A percentile compares a stretch with the other conserved stretches of the same genome.
Conservation (phyloP, 1,140 invertebrate genomes). For the Physella acuta region DNA sequence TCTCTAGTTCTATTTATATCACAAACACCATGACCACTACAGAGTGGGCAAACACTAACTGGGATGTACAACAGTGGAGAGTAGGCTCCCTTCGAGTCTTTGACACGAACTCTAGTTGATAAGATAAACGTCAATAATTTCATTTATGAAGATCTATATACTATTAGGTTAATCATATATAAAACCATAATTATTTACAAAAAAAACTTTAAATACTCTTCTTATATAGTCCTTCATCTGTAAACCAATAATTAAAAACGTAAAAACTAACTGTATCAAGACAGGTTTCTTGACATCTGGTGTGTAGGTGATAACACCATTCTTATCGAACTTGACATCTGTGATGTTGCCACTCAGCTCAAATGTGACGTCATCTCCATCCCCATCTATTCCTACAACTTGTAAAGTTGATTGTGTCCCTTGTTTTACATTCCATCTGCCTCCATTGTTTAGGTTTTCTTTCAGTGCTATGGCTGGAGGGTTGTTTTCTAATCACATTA, state of each 20-base stretch:
- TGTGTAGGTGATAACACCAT: neutral
- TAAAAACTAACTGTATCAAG: neutral
- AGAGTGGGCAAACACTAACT: constrained; percentile 26
- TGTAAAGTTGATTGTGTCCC: neutral
- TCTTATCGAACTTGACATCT: neutral
- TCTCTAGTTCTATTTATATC: constrained; percentile 11
- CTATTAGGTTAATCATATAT: neutral
- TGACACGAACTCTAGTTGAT: constrained; percentile 21
- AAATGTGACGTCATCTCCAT: neutral
- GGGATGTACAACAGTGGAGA: constrained; percentile 20
- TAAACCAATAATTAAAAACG: too few relatives aligned
- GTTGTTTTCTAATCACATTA: neutral
- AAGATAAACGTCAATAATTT: neutral
- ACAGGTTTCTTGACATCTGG: neutral
- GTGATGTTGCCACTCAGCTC: neutral
- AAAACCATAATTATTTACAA: neutral
- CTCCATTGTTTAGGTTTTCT: neutral
- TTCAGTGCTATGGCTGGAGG: too few relatives aligned
- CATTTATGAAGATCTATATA: neutral
- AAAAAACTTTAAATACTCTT: neutral
- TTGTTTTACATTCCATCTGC: neutral
- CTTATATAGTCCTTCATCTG: too few relatives aligned
- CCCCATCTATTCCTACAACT: constrained; percentile 1
- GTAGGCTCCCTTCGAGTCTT: constrained; percentile 10
- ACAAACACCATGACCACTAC: constrained; percentile 26